These are phyloP conservation scores for Stichopus horrens DNA, from an alignment of 53 echinoderm and acorn worm species.

Conservation along the genomic window DNA sequence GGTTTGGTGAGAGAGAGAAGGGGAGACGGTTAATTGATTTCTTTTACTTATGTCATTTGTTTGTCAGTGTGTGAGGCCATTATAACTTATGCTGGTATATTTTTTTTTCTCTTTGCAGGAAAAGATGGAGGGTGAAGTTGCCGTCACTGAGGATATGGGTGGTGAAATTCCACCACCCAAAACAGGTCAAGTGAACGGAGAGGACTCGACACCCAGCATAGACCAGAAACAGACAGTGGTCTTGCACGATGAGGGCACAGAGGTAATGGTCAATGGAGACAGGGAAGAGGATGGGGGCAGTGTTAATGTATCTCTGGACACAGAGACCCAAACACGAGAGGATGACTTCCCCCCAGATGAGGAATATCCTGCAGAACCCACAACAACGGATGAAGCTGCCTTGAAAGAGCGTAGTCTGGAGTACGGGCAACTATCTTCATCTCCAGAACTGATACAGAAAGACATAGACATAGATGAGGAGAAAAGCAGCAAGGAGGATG, in stretches of 20 bases:
- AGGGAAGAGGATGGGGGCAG: neutral
- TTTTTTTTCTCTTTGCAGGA: slow-evolving; percentile 12
- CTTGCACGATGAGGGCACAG: slow-evolving; percentile 13
- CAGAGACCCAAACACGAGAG: slow-evolving; percentile 34
- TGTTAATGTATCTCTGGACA: slow-evolving; percentile 33
- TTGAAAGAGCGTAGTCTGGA: neutral
- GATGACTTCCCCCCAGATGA: slow-evolving; percentile 45
- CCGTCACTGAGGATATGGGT: neutral
- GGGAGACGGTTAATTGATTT: neutral
- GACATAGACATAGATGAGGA: neutral
- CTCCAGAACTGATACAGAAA: neutral
- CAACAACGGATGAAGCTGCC: neutral
- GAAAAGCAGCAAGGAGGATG: neutral
- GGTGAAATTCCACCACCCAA: neutral
- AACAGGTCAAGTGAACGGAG: neutral
- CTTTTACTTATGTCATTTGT: too few species aligned
- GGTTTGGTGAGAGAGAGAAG: neutral
- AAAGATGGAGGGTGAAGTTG: slow-evolving; percentile 26
- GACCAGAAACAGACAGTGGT: slow-evolving; percentile 20
- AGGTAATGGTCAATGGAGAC: slow-evolving; percentile 21
- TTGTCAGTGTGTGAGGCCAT: too few species aligned
- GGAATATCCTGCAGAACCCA: neutral
- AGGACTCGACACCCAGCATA: neutral
- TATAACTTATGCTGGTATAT: too few species aligned
- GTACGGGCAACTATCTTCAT: neutral